Evolutionary conservation across 2,888 invertebrate genomes (phyloP).

Genomic region (Melipona bicolor): DNA sequence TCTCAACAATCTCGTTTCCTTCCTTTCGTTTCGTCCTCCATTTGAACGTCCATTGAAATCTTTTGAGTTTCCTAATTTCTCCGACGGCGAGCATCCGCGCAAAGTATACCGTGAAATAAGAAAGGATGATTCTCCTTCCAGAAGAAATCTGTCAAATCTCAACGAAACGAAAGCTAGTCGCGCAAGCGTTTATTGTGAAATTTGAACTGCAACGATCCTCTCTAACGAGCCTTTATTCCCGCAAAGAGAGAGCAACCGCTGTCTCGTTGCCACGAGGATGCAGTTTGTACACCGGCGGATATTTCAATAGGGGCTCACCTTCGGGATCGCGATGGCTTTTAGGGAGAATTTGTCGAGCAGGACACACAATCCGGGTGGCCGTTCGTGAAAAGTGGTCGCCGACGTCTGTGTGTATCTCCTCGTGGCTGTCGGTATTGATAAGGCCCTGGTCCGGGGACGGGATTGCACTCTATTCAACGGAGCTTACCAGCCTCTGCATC

Average conservation of each 20-base stretch:
- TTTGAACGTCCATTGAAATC: background rate
- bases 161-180: background rate
- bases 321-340: slow-evolving; percentile 23
- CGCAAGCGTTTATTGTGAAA: slow-evolving; percentile 24
- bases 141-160: background rate
- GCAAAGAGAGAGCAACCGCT: background rate
- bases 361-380: slow-evolving; percentile 22
- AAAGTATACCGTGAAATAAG: background rate
- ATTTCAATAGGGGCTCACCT: slow-evolving; percentile 53
- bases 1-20: background rate
- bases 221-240: slow-evolving; percentile 35
- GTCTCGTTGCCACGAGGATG: slow-evolving; percentile 8
- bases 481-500: slow-evolving; percentile 67
- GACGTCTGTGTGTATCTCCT: slow-evolving; percentile 39
- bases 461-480: slow-evolving; percentile 60
- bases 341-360: slow-evolving; percentile 46
- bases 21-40: background rate
- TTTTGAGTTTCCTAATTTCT: background rate
- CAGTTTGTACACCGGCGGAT: slow-evolving; percentile 37
- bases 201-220: slow-evolving; percentile 35
- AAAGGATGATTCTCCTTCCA: background rate
- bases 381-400: slow-evolving; percentile 43
- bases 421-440: slow-evolving; percentile 67
- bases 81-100: background rate
- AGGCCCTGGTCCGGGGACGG: slow-evolving; percentile 42